These are phyloP conservation scores for Premnoplex brunnescens DNA, from an alignment of 2,797 vertebrate species.

Conservation along the genomic window DNA sequence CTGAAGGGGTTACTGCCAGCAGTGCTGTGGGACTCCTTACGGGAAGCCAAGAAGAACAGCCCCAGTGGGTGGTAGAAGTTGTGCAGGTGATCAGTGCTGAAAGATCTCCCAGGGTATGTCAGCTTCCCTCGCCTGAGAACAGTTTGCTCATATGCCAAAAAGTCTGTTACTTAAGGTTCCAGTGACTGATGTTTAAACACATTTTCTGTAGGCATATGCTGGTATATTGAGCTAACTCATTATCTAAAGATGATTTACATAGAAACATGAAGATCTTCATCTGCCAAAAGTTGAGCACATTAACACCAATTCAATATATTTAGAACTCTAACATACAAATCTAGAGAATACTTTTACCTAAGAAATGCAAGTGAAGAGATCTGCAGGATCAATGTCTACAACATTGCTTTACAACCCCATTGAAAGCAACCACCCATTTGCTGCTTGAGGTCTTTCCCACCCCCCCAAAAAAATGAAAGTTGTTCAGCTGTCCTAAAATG, in stretches of 20 bases:
- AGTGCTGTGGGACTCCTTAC: background rate
- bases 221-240: slow-evolving; percentile 26
- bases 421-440: background rate
- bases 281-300: slow-evolving; percentile 36
- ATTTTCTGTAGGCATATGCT: slow-evolving; percentile 56
- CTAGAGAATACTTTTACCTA: background rate
- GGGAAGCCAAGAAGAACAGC: background rate
- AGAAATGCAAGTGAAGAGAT: background rate
- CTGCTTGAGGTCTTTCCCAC: background rate
- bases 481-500: background rate
- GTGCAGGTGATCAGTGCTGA: background rate
- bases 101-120: background rate
- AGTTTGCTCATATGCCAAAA: slow-evolving; percentile 6
- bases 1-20: background rate
- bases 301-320: slow-evolving; percentile 10
- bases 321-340: background rate
- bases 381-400: background rate
- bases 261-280: slow-evolving; percentile 30
- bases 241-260: slow-evolving; percentile 45
- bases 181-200: slow-evolving; percentile 39
- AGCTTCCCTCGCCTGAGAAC: background rate
- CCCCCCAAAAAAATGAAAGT: background rate
- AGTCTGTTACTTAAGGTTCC: slow-evolving; percentile 30
- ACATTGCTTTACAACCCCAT: background rate
- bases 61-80: background rate